phyloP scores from a whole-genome alignment of 2,797 vertebrate species.

The Rhyacichthys aspro region DNA sequence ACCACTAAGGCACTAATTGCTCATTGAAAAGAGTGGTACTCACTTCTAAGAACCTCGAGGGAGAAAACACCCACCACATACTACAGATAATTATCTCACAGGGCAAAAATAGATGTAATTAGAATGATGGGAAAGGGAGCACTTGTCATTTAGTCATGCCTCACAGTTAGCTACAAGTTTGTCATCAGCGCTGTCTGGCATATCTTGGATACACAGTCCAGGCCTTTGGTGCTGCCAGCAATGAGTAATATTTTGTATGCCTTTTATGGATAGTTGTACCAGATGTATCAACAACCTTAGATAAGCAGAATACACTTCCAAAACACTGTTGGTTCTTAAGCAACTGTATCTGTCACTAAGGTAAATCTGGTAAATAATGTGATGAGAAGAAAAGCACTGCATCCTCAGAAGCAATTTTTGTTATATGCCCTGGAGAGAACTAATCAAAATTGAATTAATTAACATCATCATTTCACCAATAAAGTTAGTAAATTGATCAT shows the following conservation, averaged over 20 bases:
- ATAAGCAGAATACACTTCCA: constrained; percentile 11
- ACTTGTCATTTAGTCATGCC: constrained; percentile 37
- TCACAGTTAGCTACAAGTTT: constrained; percentile 36
- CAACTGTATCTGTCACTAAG: neutral
- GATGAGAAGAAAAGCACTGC: neutral
- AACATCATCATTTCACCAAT: no score
- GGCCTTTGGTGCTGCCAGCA: constrained; percentile 21
- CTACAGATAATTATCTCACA: constrained; percentile 39
- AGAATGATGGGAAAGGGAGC: constrained; percentile 22
- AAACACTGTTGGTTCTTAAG: neutral
- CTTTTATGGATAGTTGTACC: constrained; percentile 20
- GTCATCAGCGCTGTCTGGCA: constrained; percentile 31
- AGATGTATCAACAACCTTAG: constrained; percentile 16
- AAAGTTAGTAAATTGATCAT: no score
- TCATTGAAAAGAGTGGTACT: constrained; percentile 23
- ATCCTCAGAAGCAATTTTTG: neutral
- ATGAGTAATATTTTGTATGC: constrained; percentile 29
- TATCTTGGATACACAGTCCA: constrained; percentile 28
- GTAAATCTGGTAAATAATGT: neutral
- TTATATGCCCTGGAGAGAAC: no score
- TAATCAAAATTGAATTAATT: no score
- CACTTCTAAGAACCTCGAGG: constrained; percentile 14
- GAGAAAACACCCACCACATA: constrained; percentile 29
- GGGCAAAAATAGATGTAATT: constrained; percentile 36
- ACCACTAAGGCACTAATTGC: constrained; percentile 18